A percentile compares a stretch with the other conserved stretches of the same genome.
Conservation (phyloP, 35 echinoderm and acorn worm species). For the Apostichopus californicus region DNA sequence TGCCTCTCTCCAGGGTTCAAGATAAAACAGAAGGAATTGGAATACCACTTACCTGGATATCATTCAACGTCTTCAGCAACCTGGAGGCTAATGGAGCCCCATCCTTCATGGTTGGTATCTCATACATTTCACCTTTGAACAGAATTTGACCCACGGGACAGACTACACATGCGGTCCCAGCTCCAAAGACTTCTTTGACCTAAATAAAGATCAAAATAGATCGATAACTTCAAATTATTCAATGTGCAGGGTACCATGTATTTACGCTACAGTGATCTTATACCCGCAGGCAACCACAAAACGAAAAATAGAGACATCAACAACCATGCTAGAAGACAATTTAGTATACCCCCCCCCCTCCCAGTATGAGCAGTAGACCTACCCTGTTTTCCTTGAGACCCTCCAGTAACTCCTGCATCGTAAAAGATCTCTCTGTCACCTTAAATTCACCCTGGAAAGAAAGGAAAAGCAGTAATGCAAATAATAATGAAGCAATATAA, state of each 20-base stretch:
- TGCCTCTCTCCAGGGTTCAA: too few relatives aligned
- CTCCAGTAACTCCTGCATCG: constrained; percentile 73
- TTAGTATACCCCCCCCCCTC: too few relatives aligned
- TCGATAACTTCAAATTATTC: too few relatives aligned
- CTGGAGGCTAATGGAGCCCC: constrained; percentile 70
- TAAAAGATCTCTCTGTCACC: constrained; percentile 81
- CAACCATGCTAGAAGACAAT: too few relatives aligned
- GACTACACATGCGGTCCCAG: constrained; percentile 97
- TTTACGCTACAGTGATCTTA: not conserved
- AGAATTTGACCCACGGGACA: constrained; percentile 86
- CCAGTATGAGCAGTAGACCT: constrained; percentile 25
- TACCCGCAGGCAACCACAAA: too few relatives aligned
- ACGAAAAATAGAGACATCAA: too few relatives aligned
- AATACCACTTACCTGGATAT: constrained; percentile 78
- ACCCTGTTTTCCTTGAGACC: constrained; percentile 88
- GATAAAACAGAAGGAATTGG: too few relatives aligned
- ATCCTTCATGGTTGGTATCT: constrained; percentile 79
- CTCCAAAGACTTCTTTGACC: constrained; percentile 94
- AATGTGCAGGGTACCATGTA: not conserved
- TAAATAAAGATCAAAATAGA: not conserved
- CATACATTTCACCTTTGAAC: constrained; percentile 74
- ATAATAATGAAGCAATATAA: too few relatives aligned
- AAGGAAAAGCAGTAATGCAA: not conserved
- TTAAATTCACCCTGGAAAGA: constrained; percentile 85
- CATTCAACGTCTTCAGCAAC: constrained; percentile 78